Percentiles rank a stretch among this genome's conserved stretches.
Conservation (phyloP, 2,888 invertebrate genomes). For the Julus scanicus region DNA sequence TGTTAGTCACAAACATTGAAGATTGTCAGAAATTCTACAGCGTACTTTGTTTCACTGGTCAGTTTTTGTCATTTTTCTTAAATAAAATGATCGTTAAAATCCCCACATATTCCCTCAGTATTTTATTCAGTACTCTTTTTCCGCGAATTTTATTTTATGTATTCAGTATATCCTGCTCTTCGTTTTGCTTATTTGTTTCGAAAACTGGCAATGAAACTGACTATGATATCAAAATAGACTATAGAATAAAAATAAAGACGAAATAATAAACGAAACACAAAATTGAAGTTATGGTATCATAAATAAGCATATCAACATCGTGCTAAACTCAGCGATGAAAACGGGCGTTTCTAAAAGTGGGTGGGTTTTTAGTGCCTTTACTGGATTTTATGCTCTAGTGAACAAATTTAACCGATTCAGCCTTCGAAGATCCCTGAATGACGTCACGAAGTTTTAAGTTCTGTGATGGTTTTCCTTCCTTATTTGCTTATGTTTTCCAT, state of each 20-base stretch:
- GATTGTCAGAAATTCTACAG: no score
- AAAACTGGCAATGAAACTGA: not conserved
- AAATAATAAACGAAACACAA: constrained; percentile 8
- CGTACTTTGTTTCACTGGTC: not conserved
- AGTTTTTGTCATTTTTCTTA: not conserved
- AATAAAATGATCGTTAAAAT: not conserved
- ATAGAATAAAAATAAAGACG: constrained; percentile 8
- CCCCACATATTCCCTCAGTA: no score
- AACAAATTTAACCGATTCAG: constrained; percentile 28
- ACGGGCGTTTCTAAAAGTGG: not conserved
- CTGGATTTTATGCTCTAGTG: constrained; percentile 1
- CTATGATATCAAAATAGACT: not conserved
- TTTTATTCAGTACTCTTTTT: not conserved
- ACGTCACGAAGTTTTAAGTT: not conserved
- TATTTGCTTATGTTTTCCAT: not conserved
- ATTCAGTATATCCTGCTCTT: not conserved
- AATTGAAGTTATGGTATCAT: not conserved
- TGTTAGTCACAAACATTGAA: no score
- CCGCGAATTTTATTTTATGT: no score
- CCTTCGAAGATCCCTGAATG: not conserved
- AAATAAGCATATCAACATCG: not conserved
- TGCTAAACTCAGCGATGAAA: not conserved
- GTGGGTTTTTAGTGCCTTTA: not conserved
- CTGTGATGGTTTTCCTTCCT: not conserved
- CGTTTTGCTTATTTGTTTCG: not conserved